Evolutionary conservation across 2,113 vertebrate genomes (phyloP), one percentile per base, ranked within the genome.

Genomic region (Myiozetetes cayanensis): DNA sequence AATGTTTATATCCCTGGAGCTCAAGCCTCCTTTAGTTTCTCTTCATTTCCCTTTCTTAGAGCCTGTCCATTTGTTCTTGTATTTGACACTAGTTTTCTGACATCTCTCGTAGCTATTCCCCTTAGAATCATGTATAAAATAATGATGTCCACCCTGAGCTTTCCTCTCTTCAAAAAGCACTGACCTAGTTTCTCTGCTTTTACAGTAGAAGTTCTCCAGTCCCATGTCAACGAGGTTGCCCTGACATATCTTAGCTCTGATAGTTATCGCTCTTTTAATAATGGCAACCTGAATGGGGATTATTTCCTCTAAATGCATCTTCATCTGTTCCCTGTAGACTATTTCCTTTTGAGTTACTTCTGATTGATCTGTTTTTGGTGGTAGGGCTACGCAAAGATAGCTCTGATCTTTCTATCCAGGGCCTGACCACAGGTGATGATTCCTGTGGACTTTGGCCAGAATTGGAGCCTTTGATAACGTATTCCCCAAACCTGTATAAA

Each of bases 171-270:
- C 90, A 95, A 94, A 97, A 96, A 96, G 86, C 96, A 81, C 90
- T 97, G 97, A 97, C 96, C 97, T 96, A 96, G 93, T 96, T 97
- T 97, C 76, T 81, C 89, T 77, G 91, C 94, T 96, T 96, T 96
- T 93, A 91, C 89, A 61, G 85, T 84, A 81, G 90, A 96, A 96
- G 90, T 95, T 91, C 94, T 96, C 96, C 91, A 93, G 92, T 96
- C 94, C 93, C 89, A 93, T 94, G 96, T 94, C 96, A 96, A 94
- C 21, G 96, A 97, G 94, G 91, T 94, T 97, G 92, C 92, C 94
- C 95, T 95, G 93, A 91, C 94, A 94, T 81, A 93, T 93, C 91
- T 94, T 76, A 91, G 82, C 96, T 96, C 85, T 95, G 81, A 90
- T 94, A 91, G 90, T 91, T 95, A 62, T 80, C 70, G 87, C 62